Conservation (phyloP, 2,797 vertebrate species). For the Coilia nasus region DNA sequence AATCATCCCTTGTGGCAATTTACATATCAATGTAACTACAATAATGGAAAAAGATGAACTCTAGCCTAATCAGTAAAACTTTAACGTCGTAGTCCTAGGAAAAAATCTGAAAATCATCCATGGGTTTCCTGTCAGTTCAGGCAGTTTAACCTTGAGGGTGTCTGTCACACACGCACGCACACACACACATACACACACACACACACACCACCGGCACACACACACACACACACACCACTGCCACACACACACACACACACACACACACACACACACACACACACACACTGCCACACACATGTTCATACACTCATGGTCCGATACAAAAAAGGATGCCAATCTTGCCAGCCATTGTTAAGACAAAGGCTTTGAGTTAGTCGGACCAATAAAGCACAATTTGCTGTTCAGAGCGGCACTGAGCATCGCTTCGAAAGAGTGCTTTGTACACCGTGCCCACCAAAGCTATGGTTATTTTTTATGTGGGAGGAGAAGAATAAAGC, state of each 20-base stretch:
- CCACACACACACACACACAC: no score
- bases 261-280: no score
- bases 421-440: not conserved
- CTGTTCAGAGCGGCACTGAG: not conserved
- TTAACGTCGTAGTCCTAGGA: not conserved
- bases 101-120: not conserved
- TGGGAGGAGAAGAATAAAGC: not conserved
- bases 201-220: no score
- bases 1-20: conserved; percentile 16
- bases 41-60: not conserved
- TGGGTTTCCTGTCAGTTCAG: not conserved
- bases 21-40: conserved; percentile 25
- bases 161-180: not conserved
- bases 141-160: conserved; percentile 17
- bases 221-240: no score
- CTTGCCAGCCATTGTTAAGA: not conserved
- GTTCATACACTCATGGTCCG: not conserved
- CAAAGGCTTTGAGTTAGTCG: not conserved
- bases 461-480: not conserved
- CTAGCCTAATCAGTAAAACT: not conserved
- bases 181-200: conserved; percentile 19
- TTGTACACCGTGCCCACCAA: not conserved
- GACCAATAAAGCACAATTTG: not conserved
- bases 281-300: no score
- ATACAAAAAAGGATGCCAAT: not conserved